Evolutionary conservation across 2,888 invertebrate species (phyloP).

Genomic region (Parelbella ahira): DNA sequence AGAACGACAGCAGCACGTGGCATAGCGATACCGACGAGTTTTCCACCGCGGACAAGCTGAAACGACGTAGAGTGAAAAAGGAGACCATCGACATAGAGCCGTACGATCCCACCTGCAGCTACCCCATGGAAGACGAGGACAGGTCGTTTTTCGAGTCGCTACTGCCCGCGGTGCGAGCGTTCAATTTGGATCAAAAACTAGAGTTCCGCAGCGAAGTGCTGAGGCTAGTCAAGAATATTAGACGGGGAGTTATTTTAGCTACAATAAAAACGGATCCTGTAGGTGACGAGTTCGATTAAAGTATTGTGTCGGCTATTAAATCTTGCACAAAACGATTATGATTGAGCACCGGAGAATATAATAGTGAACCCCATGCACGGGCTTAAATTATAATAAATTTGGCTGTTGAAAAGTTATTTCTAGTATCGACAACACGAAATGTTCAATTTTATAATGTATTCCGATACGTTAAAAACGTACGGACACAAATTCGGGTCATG

Average conservation of each 20-base stretch:
- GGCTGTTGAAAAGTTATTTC: too few relatives aligned
- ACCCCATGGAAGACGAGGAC: conserved; percentile 52
- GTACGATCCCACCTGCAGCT: conserved; percentile 39
- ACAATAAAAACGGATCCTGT: conserved; percentile 38
- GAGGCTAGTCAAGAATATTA: conserved; percentile 50
- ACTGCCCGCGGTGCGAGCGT: conserved; percentile 56
- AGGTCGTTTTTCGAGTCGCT: conserved; percentile 63
- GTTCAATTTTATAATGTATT: too few relatives aligned
- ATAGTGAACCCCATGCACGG: too few relatives aligned
- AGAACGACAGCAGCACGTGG: conserved; percentile 34
- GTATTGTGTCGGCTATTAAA: too few relatives aligned
- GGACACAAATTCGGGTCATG: too few relatives aligned
- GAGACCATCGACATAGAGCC: conserved; percentile 49
- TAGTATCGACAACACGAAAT: too few relatives aligned
- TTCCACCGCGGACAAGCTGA: conserved; percentile 40
- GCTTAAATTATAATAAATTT: too few relatives aligned
- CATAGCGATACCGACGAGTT: conserved; percentile 40
- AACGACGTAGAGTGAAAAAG: conserved; percentile 38
- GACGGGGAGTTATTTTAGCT: conserved; percentile 33
- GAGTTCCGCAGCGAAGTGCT: conserved; percentile 59
- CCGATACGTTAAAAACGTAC: too few relatives aligned
- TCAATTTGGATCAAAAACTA: conserved; percentile 60
- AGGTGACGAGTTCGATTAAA: conserved; percentile 26
- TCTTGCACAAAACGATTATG: too few relatives aligned
- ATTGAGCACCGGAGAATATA: too few relatives aligned